Evolutionary conservation across 2,797 vertebrate species (phyloP).

Genomic region (Scomberomorus guttatus): DNA sequence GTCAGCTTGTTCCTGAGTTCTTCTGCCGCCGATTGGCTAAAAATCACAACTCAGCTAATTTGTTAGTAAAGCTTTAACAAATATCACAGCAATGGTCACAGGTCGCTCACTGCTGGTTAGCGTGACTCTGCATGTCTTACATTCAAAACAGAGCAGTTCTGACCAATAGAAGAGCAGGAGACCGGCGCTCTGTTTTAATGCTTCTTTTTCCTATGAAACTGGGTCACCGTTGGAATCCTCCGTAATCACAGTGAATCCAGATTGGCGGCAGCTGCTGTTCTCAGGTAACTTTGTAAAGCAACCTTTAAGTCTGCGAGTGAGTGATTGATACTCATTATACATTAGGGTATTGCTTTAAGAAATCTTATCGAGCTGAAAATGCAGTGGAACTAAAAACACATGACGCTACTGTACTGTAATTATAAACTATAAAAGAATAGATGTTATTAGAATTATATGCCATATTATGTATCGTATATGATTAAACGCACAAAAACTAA

Average conservation of each 20-base stretch:
- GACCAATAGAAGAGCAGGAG: background rate
- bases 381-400: background rate
- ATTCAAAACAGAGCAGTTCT: background rate
- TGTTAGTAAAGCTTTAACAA: slow-evolving; percentile 1
- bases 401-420: background rate
- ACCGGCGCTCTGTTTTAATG: background rate
- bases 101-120: background rate
- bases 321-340: background rate
- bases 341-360: background rate
- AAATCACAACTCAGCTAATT: background rate
- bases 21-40: background rate
- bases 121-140: background rate
- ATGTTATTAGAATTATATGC: too few species aligned
- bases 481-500: background rate
- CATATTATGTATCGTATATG: too few species aligned
- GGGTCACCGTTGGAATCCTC: background rate
- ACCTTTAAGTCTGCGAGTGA: background rate
- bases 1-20: background rate
- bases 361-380: slow-evolving; percentile 4
- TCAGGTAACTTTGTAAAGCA: background rate
- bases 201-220: background rate
- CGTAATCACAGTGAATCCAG: background rate
- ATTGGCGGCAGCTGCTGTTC: background rate
- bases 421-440: background rate
- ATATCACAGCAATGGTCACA: background rate